A percentile compares a stretch with the other conserved stretches of the same genome.
phyloP scores from a whole-genome alignment of 1,140 invertebrate species.

The Bacillus rossius region DNA sequence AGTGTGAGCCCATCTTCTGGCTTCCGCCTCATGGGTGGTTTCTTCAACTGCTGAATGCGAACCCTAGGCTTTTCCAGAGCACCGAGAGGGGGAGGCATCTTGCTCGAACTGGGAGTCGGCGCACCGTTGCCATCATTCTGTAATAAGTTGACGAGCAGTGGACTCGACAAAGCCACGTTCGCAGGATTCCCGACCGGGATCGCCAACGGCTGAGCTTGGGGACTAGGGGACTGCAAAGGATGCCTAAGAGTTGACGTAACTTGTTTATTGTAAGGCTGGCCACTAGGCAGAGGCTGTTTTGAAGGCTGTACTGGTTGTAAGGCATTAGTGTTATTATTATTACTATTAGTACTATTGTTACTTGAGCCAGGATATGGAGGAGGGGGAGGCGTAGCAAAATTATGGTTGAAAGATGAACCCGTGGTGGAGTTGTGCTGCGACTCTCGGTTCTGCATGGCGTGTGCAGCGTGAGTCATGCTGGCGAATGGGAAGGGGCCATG shows the following conservation, averaged over 20 bases:
- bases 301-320: slow-evolving; percentile 9
- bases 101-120: slow-evolving; percentile 32
- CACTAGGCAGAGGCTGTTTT: neutral
- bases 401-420: slow-evolving; percentile 24
- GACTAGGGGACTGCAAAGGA: no score
- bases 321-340: slow-evolving; percentile 4
- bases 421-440: slow-evolving; percentile 10
- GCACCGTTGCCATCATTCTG: slow-evolving; percentile 68
- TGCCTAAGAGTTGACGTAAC: no score
- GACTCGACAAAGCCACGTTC: slow-evolving; percentile 71
- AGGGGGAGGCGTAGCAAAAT: slow-evolving; percentile 33
- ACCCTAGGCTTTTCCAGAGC: slow-evolving; percentile 27
- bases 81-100: slow-evolving; percentile 42
- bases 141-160: slow-evolving; percentile 84
- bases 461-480: slow-evolving; percentile 80
- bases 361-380: slow-evolving; percentile 44
- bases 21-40: slow-evolving; percentile 7
- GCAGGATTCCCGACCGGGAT: slow-evolving; percentile 4
- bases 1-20: neutral
- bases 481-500: slow-evolving; percentile 74
- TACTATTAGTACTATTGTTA: no score
- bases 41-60: slow-evolving; percentile 4
- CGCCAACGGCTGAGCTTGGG: no score
- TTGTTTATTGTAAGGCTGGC: slow-evolving; percentile 1
- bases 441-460: slow-evolving; percentile 20